These are phyloP conservation scores for Polypedilum pembai DNA, from an alignment of 1,140 invertebrate species.

Conservation along the genomic window DNA sequence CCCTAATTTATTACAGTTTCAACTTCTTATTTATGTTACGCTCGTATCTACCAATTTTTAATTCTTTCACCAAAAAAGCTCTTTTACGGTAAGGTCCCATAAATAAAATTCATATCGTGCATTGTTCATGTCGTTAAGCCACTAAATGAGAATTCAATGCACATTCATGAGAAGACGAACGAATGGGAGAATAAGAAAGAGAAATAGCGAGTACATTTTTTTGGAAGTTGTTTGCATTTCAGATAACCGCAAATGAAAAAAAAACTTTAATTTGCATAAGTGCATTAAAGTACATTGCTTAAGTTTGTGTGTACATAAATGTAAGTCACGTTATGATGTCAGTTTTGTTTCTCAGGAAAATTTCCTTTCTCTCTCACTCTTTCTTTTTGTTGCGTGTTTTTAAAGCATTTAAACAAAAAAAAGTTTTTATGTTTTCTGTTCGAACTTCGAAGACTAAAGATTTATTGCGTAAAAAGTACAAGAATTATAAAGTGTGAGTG, in stretches of 20 bases:
- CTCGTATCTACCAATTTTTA: no score
- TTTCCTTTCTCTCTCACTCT: no score
- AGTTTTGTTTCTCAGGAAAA: not conserved
- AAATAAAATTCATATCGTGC: no score
- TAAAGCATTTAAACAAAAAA: not conserved
- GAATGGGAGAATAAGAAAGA: not conserved
- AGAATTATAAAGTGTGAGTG: no score
- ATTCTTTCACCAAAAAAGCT: no score
- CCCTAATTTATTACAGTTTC: no score
- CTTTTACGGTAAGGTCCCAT: no score
- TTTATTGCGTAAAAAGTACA: no score
- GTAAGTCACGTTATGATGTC: slow-evolving; percentile 1
- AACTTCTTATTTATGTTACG: no score
- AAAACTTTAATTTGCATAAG: slow-evolving; percentile 12
- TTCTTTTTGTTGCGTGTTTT: not conserved
- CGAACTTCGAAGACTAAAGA: no score
- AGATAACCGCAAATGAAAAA: not conserved
- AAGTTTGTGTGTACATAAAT: not conserved
- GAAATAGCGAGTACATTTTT: no score
- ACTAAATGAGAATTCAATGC: not conserved
- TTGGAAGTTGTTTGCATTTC: not conserved
- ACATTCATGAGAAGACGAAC: not conserved
- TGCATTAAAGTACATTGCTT: not conserved
- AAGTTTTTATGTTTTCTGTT: no score
- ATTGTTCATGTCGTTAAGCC: not conserved